Base-by-base conservation (phyloP, 2,113 vertebrate genomes). In the Bos indicus region DNA sequence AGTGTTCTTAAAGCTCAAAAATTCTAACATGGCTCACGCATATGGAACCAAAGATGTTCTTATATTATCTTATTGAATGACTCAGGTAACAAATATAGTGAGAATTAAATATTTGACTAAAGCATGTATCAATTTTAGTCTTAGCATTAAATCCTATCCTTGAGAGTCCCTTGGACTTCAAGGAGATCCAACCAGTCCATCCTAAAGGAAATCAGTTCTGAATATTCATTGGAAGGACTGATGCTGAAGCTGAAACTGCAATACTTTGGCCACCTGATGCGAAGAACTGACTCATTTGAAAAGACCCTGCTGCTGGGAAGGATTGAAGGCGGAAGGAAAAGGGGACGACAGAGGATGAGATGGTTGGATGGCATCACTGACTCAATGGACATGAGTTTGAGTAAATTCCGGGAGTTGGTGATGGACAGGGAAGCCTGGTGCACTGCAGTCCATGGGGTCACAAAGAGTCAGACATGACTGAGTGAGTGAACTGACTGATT, bases 61-160 rank as follows among this genome's bases (percentile, higher is more conserved):
- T 91, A 48, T n/a, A 36, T 97, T 94, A 88, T 89, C 28, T 93
- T 90, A 91, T 77, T 80, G 92, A 94, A 81, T 67, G 43, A 52
- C 43, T 97, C 62, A 95, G 81, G 30, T 90, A 93, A 92, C 30
- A 97, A 94, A 88, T 88, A 21, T 3, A 91, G 19, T 90, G 88
- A 92, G 46, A 92, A 94, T 97, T 86, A 94, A 95, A 83, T 90
- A 82, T 91, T 96, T 96, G 62, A 67, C 83, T 91, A 30, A 71
- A 64, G 5, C 17, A 40, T 82, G 23, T 82, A 92, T 67, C 26
- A 48, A 56, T 93, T 97, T 97, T 92, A 57, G 26, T 93, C 51
- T 97, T 89, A 43, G 15, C 77, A 88, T 95, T 92, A 94, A 95
- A 77, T 94, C 67, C 40, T 46, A 54, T 86, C n/a, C 19, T 40